Percentiles rank a stretch among this genome's conserved stretches.
Evolutionary conservation across 2,888 invertebrate genomes (phyloP).

Genomic region (Blera fallax): DNA sequence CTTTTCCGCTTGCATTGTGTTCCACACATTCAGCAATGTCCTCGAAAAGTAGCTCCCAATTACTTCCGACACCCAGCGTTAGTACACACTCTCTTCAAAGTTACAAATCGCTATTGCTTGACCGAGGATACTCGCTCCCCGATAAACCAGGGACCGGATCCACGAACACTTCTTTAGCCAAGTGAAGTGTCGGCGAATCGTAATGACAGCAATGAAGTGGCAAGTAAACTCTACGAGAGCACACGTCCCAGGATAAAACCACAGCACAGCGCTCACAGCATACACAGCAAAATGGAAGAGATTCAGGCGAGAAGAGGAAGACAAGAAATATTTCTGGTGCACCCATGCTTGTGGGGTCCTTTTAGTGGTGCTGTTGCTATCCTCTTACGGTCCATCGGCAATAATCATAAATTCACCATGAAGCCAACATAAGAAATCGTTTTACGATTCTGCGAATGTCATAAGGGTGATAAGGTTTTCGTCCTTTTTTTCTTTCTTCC

Average conservation of each 20-base stretch:
- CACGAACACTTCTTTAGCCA: neutral
- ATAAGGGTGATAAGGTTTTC: conserved; percentile 43
- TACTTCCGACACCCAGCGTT: neutral
- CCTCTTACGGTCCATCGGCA: conserved; percentile 23
- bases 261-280: no score
- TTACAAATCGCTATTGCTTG: conserved; percentile 62
- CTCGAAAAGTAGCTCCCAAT: conserved; percentile 12
- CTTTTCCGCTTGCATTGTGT: neutral
- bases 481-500: neutral
- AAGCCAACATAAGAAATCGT: conserved; percentile 70
- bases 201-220: conserved; percentile 54
- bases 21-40: neutral
- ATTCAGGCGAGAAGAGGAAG: neutral
- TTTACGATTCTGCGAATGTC: conserved; percentile 60
- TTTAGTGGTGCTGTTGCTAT: neutral
- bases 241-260: conserved; percentile 34
- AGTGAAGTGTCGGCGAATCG: conserved; percentile 27
- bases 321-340: neutral
- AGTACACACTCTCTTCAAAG: conserved; percentile 44
- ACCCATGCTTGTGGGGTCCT: neutral
- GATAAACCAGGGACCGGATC: conserved; percentile 51
- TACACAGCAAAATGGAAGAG: no score
- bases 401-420: conserved; percentile 71
- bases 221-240: conserved; percentile 25
- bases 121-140: conserved; percentile 43